Percentiles rank a stretch among this genome's conserved stretches.
These are phyloP conservation scores for Drosophila bocki DNA, from an alignment of 1,140 invertebrate species.

Conservation along the genomic window DNA sequence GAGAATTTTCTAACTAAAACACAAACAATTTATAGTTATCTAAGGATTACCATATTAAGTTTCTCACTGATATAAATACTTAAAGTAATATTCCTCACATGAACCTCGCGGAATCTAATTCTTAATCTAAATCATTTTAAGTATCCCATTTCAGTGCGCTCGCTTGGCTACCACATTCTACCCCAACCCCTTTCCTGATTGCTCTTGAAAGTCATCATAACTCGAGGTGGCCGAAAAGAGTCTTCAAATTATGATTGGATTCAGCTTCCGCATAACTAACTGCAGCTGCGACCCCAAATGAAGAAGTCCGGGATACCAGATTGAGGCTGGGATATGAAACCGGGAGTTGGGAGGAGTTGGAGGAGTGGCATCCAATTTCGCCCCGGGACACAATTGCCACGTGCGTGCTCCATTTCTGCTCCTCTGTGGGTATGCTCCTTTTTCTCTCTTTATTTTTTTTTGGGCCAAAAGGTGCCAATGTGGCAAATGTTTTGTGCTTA, in stretches of 20 bases:
- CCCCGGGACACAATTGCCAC: constrained; percentile 50
- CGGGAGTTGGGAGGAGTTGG: not conserved
- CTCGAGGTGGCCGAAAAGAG: constrained; percentile 30
- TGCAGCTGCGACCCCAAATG: constrained; percentile 57
- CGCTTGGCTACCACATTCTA: constrained; percentile 10
- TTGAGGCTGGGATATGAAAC: not conserved
- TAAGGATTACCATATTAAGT: not conserved
- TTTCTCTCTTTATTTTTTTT: not conserved
- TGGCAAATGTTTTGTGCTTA: constrained; percentile 80
- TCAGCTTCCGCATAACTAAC: constrained; percentile 54
- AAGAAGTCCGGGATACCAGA: constrained; percentile 20
- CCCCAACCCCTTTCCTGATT: constrained; percentile 15
- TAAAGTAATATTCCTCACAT: constrained; percentile 5
- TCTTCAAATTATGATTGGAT: constrained; percentile 58
- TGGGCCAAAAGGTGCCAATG: constrained; percentile 75
- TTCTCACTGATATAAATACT: not conserved
- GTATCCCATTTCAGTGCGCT: constrained; percentile 28
- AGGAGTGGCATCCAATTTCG: constrained; percentile 68
- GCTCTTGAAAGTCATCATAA: constrained; percentile 38
- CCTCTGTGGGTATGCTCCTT: constrained; percentile 1
- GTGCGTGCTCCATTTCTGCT: constrained; percentile 75
- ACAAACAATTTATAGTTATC: not conserved
- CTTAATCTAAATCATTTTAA: constrained; percentile 16
- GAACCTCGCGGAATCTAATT: not conserved
- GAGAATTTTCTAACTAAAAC: not conserved